Conservation (phyloP, 2,797 vertebrate genomes). For the Synaphobranchus kaupii region DNA sequence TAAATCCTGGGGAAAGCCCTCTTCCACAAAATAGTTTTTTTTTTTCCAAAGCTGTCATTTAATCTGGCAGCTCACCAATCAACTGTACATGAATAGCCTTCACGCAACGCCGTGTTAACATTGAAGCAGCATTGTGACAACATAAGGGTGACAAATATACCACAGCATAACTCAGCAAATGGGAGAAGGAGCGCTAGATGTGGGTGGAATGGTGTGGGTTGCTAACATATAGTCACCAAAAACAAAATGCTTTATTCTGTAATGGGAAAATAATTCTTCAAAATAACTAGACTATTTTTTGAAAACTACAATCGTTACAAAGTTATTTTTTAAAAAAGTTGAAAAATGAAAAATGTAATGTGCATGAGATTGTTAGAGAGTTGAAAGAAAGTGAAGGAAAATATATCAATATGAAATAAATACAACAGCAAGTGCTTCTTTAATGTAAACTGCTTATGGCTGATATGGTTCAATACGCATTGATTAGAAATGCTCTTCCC, state of each 20-base stretch:
- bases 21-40: neutral
- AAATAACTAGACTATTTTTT: neutral
- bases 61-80: neutral
- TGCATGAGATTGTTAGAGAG: neutral
- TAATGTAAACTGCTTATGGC: conserved; percentile 58
- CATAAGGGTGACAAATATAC: neutral
- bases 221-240: neutral
- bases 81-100: neutral
- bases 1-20: neutral
- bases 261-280: neutral
- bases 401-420: conserved; percentile 70
- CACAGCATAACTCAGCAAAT: neutral
- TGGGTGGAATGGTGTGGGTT: neutral
- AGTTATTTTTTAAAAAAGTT: neutral
- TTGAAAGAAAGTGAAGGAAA: conserved; percentile 1
- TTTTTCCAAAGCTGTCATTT: neutral
- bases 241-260: neutral
- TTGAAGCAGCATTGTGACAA: neutral
- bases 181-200: neutral
- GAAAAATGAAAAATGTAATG: neutral
- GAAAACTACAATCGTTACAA: neutral
- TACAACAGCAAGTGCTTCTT: conserved; percentile 56
- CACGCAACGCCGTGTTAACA: neutral
- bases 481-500: conserved; percentile 61
- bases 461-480: conserved; percentile 70